Conservation (phyloP, 2,113 vertebrate species). For the Scolopax mira region DNA sequence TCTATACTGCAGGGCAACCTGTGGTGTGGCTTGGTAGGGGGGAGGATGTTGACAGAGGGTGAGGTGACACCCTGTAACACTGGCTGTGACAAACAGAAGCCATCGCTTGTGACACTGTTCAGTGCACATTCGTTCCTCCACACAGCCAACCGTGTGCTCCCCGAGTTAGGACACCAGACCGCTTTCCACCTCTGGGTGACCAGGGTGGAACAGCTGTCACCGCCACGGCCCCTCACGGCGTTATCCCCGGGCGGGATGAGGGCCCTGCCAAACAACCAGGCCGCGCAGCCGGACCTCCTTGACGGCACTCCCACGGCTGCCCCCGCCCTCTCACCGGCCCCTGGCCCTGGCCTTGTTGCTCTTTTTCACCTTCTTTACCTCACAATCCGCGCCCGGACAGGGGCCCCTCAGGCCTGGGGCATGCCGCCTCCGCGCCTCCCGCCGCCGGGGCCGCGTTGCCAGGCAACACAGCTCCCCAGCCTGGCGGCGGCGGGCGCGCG, state of each 20-base stretch:
- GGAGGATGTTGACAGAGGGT: neutral
- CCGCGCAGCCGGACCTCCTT: neutral
- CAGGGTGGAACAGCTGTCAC: neutral
- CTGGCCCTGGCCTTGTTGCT: fast-evolving
- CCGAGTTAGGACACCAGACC: fast-evolving
- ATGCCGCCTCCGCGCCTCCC: neutral
- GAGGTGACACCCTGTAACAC: fast-evolving
- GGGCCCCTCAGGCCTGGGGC: neutral
- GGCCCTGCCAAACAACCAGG: neutral
- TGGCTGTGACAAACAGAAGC: neutral
- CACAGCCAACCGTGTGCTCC: neutral
- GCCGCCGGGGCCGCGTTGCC: neutral
- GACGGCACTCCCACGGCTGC: fast-evolving
- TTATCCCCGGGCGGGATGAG: neutral
- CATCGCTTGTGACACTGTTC: fast-evolving
- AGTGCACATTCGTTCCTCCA: fast-evolving
- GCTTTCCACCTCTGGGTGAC: neutral
- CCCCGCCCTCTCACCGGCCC: no score
- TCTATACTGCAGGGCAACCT: fast-evolving
- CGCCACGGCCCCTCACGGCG: neutral
- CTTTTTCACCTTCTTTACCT: neutral
- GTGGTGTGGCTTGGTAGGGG: fast-evolving
- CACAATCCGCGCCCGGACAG: neutral
- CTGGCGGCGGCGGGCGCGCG: no score
- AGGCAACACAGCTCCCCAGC: neutral